Conservation (phyloP, 2,113 vertebrate genomes). For the Cheirogaleus medius region DNA sequence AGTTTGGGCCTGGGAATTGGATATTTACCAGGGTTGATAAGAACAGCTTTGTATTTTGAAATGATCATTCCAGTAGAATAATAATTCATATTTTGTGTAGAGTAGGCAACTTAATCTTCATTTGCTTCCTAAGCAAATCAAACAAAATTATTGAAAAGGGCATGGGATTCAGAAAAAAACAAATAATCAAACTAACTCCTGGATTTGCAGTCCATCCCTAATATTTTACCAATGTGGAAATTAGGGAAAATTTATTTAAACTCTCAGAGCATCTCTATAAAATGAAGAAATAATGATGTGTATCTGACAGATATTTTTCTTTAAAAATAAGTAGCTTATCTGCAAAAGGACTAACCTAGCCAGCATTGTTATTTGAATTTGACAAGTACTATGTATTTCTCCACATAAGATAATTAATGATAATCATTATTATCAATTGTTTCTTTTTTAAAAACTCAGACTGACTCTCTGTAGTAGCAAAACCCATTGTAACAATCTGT, state of each 20-base stretch:
- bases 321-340: neutral
- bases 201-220: neutral
- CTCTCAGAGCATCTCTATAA: neutral
- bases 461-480: neutral
- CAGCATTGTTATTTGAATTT: neutral
- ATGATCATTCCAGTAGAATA: neutral
- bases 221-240: neutral
- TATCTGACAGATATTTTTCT: neutral
- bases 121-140: neutral
- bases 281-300: neutral
- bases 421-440: neutral
- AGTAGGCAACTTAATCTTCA: neutral
- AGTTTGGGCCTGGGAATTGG: neutral
- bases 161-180: neutral
- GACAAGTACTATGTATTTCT: neutral
- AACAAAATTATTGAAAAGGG: neutral
- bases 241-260: neutral
- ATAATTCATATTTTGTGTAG: neutral
- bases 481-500: neutral
- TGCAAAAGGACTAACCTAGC: neutral
- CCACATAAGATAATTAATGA: neutral
- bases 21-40: neutral
- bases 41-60: neutral
- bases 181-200: neutral
- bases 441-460: neutral